phyloP scores from a whole-genome alignment of 1,140 invertebrate species.

The Hormaphis cornu region DNA sequence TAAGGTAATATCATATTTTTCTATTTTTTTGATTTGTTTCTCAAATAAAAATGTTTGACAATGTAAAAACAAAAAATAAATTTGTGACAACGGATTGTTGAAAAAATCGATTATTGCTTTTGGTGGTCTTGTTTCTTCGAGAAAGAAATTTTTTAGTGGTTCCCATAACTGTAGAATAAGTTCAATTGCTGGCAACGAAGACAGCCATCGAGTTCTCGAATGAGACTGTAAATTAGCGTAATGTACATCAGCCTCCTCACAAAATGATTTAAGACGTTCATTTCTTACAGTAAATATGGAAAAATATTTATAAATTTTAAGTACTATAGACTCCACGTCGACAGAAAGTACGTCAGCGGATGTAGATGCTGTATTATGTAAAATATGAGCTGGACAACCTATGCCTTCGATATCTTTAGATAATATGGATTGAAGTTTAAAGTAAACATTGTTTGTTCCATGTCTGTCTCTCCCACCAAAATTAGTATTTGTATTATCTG shows the following conservation, averaged over 20 bases:
- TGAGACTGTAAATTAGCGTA: slow-evolving; percentile 37
- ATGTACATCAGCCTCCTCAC: slow-evolving; percentile 36
- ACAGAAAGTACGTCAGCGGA: slow-evolving; percentile 36
- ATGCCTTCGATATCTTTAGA: slow-evolving; percentile 33
- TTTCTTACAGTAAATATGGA: slow-evolving; percentile 39
- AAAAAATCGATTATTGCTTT: neutral
- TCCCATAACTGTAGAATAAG: slow-evolving; percentile 32
- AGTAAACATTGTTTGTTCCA: slow-evolving; percentile 37
- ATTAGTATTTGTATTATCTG: slow-evolving; percentile 40
- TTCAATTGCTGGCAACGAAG: slow-evolving; percentile 36
- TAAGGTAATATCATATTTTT: neutral
- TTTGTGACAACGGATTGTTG: neutral
- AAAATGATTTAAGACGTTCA: slow-evolving; percentile 38
- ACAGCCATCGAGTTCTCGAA: slow-evolving; percentile 38
- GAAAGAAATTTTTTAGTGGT: slow-evolving; percentile 33
- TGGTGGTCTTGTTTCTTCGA: slow-evolving; percentile 2
- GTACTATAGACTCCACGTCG: slow-evolving; percentile 38
- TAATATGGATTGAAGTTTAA: slow-evolving; percentile 36
- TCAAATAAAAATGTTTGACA: slow-evolving; percentile 4
- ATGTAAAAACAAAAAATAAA: neutral
- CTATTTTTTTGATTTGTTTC: slow-evolving; percentile 8
- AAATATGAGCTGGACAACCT: slow-evolving; percentile 37
- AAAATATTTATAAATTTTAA: slow-evolving; percentile 40
- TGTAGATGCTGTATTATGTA: slow-evolving; percentile 37
- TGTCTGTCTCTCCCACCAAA: slow-evolving; percentile 38